A percentile compares a stretch with the other conserved stretches of the same genome.
phyloP scores from a whole-genome alignment of 1,140 invertebrate species.

The Dolichoris vasculosae region DNA sequence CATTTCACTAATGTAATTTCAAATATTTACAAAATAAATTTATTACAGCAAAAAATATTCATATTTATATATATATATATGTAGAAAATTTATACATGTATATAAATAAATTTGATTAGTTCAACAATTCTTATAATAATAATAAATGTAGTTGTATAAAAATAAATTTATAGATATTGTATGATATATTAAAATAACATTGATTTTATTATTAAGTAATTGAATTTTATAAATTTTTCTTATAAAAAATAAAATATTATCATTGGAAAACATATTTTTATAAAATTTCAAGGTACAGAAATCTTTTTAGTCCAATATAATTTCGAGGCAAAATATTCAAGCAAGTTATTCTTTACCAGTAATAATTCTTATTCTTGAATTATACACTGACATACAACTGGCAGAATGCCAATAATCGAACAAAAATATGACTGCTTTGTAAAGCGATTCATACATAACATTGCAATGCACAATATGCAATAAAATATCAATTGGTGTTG shows the following conservation, averaged over 20 bases:
- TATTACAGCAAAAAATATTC: no score
- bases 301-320: neutral
- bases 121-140: no score
- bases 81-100: no score
- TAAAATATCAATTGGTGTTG: neutral
- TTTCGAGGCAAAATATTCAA: neutral
- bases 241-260: neutral
- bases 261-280: neutral
- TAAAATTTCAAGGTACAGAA: neutral
- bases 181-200: no score
- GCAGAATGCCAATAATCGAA: constrained; percentile 2
- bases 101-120: no score
- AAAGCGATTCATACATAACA: neutral
- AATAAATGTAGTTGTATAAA: no score
- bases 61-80: no score
- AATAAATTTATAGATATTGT: no score
- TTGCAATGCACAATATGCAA: neutral
- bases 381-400: neutral
- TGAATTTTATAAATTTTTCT: neutral
- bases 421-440: constrained; percentile 4
- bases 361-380: constrained; percentile 2
- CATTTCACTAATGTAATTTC: no score
- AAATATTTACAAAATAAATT: no score
- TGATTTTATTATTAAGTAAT: neutral
- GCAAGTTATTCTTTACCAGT: neutral